Evolutionary conservation across 2,113 vertebrate genomes (phyloP), one percentile per base, ranked within the genome.

Genomic region (Ophiodon elongatus): DNA sequence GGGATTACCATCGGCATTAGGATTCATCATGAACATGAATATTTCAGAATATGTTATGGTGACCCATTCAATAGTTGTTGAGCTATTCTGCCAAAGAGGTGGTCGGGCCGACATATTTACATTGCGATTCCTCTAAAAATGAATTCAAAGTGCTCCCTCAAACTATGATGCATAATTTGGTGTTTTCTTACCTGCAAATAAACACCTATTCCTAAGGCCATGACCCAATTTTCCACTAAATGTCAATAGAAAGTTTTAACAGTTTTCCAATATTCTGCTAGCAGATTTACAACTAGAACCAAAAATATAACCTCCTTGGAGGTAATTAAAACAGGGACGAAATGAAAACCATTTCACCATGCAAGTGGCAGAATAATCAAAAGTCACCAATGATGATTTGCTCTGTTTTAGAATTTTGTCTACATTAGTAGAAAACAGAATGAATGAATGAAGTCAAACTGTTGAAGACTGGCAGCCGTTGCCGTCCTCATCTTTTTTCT

Each of bases 301-400:
- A 63, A 45, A 63, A 45, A 72, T n/a, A 66, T 4, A 62, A 54
- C n/a, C 37, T 73, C 37, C 37, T 68, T 41, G 60, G 31, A 66
- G 37, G 67, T 76, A 71, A 88, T 78, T 85, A 81, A 85, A 79
- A 76, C 21, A 59, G 21, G 69, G 11, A 73, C 79, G 62, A 82
- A 83, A 79, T 70, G 45, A 84, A 84, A 82, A 65, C 56, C 43
- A 73, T 68, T 67, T 79, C 35, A 25, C 43, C 7, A 19, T 70
- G 33, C 27, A 79, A 86, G 54, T 23, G 1, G 15, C 50, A 73
- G 23, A 71, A 73, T 62, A 88, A 73, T 86, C 72, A 73, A 82
- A 82, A 79, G 3, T 62, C 43, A 69, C 62, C 47, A 60, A 21
- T 59, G 75, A 43, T 62, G 21, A 85, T 79, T 35, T 73, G 10